These are phyloP conservation scores for Psephotus haematonotus DNA, from an alignment of 2,113 vertebrate genomes.

Conservation along the genomic window DNA sequence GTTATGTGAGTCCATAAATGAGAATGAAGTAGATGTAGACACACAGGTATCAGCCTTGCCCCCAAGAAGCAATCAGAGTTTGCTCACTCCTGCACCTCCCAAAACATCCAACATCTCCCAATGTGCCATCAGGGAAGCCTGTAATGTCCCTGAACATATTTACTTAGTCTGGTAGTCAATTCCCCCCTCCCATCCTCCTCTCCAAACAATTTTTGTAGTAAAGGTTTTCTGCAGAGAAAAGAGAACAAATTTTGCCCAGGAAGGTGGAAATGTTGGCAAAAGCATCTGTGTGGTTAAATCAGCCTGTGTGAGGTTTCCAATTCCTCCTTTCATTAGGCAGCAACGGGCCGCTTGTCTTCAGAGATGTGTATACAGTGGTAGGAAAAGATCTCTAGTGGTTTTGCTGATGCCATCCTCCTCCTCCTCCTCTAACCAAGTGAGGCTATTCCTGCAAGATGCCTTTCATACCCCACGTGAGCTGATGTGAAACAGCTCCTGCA, in stretches of 20 bases:
- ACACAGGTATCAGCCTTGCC: neutral
- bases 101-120: neutral
- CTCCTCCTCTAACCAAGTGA: neutral
- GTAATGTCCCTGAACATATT: neutral
- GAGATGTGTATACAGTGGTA: neutral
- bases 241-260: neutral
- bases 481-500: neutral
- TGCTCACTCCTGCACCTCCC: neutral
- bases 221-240: neutral
- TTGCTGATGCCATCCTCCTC: constrained; percentile 5
- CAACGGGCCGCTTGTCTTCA: neutral
- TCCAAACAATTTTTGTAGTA: neutral
- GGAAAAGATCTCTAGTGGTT: neutral
- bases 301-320: neutral
- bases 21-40: neutral
- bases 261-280: neutral
- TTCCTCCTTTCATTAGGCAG: constrained; percentile 19
- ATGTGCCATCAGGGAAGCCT: neutral
- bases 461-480: neutral
- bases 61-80: neutral
- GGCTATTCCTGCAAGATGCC: neutral
- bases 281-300: neutral
- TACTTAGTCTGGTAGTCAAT: neutral
- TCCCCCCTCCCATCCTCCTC: neutral
- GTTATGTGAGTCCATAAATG: neutral